Percentiles rank a stretch among this genome's conserved stretches.
Evolutionary conservation across 2,113 vertebrate species (phyloP).

Genomic region (Alethe castanea): DNA sequence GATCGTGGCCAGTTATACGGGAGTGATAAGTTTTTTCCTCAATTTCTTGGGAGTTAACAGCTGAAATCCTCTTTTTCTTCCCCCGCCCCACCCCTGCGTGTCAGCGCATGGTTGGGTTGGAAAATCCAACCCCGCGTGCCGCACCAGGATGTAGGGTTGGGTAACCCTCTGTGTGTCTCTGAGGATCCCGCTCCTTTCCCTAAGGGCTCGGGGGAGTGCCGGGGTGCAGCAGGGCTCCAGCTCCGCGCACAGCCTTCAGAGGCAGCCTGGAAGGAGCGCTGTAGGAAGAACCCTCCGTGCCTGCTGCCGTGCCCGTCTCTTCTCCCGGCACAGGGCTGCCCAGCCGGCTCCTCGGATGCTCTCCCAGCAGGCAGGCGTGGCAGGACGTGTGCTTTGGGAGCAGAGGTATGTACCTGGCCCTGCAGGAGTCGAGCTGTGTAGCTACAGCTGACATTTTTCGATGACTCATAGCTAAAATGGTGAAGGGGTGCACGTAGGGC

Average conservation of each 20-base stretch:
- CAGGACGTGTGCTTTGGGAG: neutral
- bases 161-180: neutral
- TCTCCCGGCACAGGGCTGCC: neutral
- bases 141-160: neutral
- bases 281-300: neutral
- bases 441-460: neutral
- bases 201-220: constrained; percentile 26
- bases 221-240: neutral
- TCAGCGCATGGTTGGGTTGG: neutral
- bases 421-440: neutral
- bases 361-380: neutral
- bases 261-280: neutral
- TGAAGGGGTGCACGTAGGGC: rapidly evolving
- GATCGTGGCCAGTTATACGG: neutral
- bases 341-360: neutral
- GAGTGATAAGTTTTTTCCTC: neutral
- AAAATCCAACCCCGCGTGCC: neutral
- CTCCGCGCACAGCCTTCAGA: neutral
- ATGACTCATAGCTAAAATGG: constrained; percentile 19
- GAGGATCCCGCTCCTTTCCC: neutral
- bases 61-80: neutral
- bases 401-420: neutral
- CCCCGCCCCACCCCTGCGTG: neutral
- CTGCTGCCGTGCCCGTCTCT: neutral
- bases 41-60: neutral